Evolutionary conservation across 1,140 invertebrate species (phyloP).

Genomic region (Bombus waltoni): DNA sequence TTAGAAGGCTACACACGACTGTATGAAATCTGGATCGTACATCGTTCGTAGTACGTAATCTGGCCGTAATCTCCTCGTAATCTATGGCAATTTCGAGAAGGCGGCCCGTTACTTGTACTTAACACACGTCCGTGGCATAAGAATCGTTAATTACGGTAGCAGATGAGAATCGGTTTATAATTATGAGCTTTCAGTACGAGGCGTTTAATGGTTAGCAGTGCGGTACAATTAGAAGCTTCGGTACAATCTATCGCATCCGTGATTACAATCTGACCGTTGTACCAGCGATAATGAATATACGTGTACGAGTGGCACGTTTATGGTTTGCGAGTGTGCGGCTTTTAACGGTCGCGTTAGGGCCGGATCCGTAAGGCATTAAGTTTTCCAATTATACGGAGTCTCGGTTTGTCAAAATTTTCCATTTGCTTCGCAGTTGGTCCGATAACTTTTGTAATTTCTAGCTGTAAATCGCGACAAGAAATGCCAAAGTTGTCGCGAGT

Average conservation of each 20-base stretch:
- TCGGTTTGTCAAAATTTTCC: too few relatives aligned
- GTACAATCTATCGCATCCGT: conserved; percentile 6
- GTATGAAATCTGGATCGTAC: conserved; percentile 38
- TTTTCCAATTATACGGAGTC: not conserved
- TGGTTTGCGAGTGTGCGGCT: not conserved
- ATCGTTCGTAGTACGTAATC: conserved; percentile 36
- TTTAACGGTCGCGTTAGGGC: not conserved
- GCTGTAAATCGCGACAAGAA: not conserved
- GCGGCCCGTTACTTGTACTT: conserved; percentile 5
- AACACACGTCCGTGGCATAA: conserved; percentile 27
- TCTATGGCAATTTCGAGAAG: conserved; percentile 14
- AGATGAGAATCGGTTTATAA: conserved; percentile 31
- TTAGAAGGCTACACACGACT: conserved; percentile 1
- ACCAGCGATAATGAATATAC: conserved; percentile 8
- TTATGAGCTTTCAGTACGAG: conserved; percentile 24
- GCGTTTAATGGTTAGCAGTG: conserved; percentile 18
- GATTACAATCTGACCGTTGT: conserved; percentile 28
- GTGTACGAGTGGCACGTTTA: not conserved
- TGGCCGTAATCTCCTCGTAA: not conserved
- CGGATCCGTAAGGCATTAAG: not conserved
- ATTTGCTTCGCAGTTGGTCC: too few relatives aligned
- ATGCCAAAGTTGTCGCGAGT: not conserved
- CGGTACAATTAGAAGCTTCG: conserved; percentile 22
- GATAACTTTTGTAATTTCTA: not conserved
- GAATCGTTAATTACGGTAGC: conserved; percentile 41